A percentile compares a stretch with the other conserved stretches of the same genome.
These are phyloP conservation scores for Bergia puertoricense DNA, from an alignment of 92 coral and sea anemone genomes.

Conservation along the genomic window DNA sequence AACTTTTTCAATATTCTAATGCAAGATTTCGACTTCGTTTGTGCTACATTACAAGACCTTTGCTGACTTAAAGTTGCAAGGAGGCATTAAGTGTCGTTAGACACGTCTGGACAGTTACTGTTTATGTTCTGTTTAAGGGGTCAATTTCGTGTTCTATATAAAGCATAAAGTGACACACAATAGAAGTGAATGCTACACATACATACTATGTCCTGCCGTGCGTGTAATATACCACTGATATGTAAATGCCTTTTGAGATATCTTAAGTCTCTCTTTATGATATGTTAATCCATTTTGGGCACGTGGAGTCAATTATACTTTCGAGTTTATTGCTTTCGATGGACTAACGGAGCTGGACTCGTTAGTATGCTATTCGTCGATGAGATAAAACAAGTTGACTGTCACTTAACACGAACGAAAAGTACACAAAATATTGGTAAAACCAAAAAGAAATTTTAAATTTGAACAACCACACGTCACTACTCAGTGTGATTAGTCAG, in stretches of 20 bases:
- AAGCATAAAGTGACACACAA: constrained; percentile 3
- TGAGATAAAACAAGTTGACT: constrained; percentile 18
- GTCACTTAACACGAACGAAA: constrained; percentile 27
- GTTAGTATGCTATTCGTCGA: constrained; percentile 15
- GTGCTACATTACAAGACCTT: not conserved
- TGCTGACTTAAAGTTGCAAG: not conserved
- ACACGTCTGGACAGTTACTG: constrained; percentile 14
- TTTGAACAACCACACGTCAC: not conserved
- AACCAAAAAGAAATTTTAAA: constrained; percentile 4
- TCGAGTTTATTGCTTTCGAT: constrained; percentile 11
- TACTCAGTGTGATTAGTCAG: not conserved
- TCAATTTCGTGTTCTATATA: constrained; percentile 1
- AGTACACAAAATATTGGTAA: constrained; percentile 27
- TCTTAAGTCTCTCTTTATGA: constrained; percentile 23
- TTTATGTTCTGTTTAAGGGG: constrained; percentile 16
- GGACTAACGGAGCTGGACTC: not conserved
- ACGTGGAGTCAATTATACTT: constrained; percentile 64
- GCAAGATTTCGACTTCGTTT: not conserved
- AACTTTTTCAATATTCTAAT: not conserved
- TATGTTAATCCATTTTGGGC: constrained; percentile 63
- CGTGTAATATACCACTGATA: constrained; percentile 1
- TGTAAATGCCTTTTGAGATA: constrained; percentile 24
- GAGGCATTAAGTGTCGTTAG: not conserved
- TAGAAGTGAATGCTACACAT: not conserved
- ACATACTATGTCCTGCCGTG: not conserved